Percentiles rank a stretch among this genome's conserved stretches.
These are phyloP conservation scores for Ginglymostoma cirratum DNA, from an alignment of 2,113 vertebrate species.

Conservation along the genomic window DNA sequence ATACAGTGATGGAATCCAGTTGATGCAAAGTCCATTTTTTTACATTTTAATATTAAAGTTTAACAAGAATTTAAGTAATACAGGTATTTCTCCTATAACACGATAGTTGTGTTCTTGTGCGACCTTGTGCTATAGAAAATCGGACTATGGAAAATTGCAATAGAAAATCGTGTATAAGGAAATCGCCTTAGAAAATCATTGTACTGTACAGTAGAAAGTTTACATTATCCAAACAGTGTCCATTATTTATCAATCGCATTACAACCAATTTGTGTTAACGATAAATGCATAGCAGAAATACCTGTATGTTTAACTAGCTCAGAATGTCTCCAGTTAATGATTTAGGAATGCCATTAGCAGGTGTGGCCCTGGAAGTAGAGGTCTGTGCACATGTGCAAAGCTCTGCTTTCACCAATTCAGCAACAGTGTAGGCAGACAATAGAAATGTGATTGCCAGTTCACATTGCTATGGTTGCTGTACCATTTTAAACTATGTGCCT, in stretches of 20 bases:
- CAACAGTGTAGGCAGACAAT: not conserved
- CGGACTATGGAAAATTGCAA: too few relatives aligned
- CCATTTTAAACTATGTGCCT: not conserved
- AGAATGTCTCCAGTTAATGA: not conserved
- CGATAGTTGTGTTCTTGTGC: too few relatives aligned
- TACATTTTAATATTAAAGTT: conserved; percentile 6
- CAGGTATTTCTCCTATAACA: too few relatives aligned
- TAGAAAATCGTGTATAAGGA: too few relatives aligned
- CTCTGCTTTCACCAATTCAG: not conserved
- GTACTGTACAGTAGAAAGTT: too few relatives aligned
- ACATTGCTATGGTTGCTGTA: not conserved
- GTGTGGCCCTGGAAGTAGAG: not conserved
- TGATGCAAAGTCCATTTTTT: not conserved
- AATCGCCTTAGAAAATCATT: too few relatives aligned
- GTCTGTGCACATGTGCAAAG: not conserved
- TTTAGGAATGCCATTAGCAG: not conserved
- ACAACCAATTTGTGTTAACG: too few relatives aligned
- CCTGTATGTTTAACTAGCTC: not conserved
- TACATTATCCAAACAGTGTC: too few relatives aligned
- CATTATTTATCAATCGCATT: too few relatives aligned
- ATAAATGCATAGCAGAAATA: too few relatives aligned
- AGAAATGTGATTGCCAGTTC: not conserved
- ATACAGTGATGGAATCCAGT: not conserved
- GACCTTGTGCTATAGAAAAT: too few relatives aligned
- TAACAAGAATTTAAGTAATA: not conserved